Evolutionary conservation across 1,140 invertebrate species (phyloP).

Genomic region (Maconellicoccus hirsutus): DNA sequence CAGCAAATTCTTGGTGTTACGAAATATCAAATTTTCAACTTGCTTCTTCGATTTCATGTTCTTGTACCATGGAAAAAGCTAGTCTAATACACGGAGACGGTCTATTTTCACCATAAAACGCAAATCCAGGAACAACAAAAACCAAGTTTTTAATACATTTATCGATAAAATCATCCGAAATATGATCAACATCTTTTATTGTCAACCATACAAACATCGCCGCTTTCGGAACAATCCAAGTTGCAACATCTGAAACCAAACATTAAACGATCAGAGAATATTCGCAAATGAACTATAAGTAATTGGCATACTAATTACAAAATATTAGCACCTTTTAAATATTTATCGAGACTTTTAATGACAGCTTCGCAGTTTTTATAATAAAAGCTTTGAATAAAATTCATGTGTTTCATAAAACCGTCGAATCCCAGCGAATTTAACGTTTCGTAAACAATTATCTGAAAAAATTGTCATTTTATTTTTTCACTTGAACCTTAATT

Average conservation of each 20-base stretch:
- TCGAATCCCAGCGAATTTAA: not conserved
- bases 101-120: not conserved
- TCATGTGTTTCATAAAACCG: not conserved
- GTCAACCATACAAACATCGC: not conserved
- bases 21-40: not conserved
- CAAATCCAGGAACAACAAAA: not conserved
- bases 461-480: too few relatives aligned
- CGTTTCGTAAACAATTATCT: not conserved
- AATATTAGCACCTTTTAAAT: not conserved
- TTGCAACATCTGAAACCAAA: not conserved
- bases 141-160: not conserved
- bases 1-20: too few relatives aligned
- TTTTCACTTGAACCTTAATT: too few relatives aligned
- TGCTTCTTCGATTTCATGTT: not conserved
- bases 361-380: not conserved
- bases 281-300: too few relatives aligned
- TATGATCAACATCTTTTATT: not conserved
- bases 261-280: too few relatives aligned
- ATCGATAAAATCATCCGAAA: not conserved
- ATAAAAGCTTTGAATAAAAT: not conserved
- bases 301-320: too few relatives aligned
- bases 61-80: not conserved
- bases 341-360: not conserved
- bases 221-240: not conserved
- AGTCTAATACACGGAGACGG: not conserved